phyloP scores from a whole-genome alignment of 2,113 vertebrate genomes.

The Taurulus bubalis region DNA sequence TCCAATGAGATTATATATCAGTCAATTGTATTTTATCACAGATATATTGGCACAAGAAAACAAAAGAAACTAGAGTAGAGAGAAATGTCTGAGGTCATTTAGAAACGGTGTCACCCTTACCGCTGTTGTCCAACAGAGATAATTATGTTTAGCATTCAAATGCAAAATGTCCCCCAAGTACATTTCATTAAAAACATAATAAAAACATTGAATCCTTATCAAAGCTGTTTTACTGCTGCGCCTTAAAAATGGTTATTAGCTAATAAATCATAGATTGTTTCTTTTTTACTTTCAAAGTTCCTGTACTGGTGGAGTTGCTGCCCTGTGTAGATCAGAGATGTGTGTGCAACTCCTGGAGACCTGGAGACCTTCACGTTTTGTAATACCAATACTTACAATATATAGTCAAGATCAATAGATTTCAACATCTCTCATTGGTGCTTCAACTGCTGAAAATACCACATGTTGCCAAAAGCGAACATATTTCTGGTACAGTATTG shows the following conservation, averaged over 20 bases:
- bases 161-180: not conserved
- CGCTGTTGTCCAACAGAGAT: not conserved
- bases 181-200: not conserved
- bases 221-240: not conserved
- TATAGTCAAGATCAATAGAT: not conserved
- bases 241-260: not conserved
- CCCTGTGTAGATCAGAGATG: not conserved
- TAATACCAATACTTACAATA: not conserved
- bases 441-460: not conserved
- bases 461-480: not conserved
- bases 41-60: not conserved
- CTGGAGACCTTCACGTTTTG: not conserved
- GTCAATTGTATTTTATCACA: not conserved
- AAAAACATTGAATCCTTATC: not conserved
- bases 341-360: not conserved
- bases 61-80: not conserved
- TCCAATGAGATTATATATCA: not conserved
- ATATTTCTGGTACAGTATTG: not conserved
- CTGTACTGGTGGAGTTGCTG: not conserved
- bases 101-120: not conserved
- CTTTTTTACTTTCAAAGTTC: not conserved
- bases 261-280: not conserved
- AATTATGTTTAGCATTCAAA: not conserved
- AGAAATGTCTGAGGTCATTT: not conserved
- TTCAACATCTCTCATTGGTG: not conserved